A percentile compares a stretch with the other conserved stretches of the same genome.
Conservation (phyloP, 1,140 invertebrate species). For the Polypedilum vanderplanki region DNA sequence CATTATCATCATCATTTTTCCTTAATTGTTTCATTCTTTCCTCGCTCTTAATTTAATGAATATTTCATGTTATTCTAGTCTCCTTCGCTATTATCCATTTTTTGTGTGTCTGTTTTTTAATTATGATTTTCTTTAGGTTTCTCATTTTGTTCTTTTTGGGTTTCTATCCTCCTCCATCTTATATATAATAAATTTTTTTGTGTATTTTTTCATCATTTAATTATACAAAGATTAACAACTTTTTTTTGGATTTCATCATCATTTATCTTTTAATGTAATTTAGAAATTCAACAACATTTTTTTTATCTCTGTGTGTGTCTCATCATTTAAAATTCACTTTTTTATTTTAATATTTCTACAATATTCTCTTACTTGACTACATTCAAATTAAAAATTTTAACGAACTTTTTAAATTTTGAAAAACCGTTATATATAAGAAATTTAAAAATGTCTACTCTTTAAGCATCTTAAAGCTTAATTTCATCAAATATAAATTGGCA, state of each 20-base stretch:
- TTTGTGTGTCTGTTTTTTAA: neutral
- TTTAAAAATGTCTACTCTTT: too few species aligned
- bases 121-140: neutral
- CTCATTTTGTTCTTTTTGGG: too few species aligned
- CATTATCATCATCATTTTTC: neutral
- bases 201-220: constrained; percentile 11
- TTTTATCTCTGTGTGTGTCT: neutral
- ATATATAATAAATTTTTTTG: neutral
- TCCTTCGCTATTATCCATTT: constrained; percentile 3
- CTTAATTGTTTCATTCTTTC: neutral
- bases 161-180: constrained; percentile 2
- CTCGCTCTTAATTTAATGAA: neutral
- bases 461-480: too few species aligned
- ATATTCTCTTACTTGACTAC: constrained; percentile 11
- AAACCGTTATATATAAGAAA: too few species aligned
- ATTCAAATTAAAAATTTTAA: neutral
- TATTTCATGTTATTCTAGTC: constrained; percentile 18
- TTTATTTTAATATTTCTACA: neutral
- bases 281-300: constrained; percentile 27
- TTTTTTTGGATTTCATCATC: neutral
- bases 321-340: constrained; percentile 13
- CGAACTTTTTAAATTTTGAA: neutral
- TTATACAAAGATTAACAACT: constrained; percentile 27
- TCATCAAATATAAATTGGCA: too few species aligned
- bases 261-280: constrained; percentile 2